These are phyloP conservation scores for Cryptophagus acutangulus DNA, from an alignment of 2,888 invertebrate species.

Conservation along the genomic window DNA sequence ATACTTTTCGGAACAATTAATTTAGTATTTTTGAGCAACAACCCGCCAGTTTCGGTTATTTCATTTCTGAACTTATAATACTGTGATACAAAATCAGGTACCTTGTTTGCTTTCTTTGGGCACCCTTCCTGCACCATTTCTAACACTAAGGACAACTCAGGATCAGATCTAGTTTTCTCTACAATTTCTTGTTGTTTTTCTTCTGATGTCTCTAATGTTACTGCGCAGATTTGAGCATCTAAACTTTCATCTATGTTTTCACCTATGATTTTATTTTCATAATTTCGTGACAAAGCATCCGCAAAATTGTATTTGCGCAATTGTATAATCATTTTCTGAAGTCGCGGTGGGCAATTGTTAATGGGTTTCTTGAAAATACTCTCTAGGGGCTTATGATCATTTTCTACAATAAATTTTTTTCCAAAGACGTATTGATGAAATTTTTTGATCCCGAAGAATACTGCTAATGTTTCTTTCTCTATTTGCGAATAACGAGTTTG, in stretches of 20 bases:
- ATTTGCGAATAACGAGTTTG: conserved; percentile 33
- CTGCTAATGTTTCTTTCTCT: conserved; percentile 2
- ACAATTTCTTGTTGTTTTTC: conserved; percentile 2
- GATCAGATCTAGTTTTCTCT: conserved; percentile 6
- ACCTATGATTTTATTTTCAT: conserved; percentile 9
- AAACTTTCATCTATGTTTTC: conserved; percentile 15
- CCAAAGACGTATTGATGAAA: conserved; percentile 23
- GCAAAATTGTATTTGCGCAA: conserved; percentile 17
- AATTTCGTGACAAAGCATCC: conserved; percentile 7
- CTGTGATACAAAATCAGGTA: conserved; percentile 8
- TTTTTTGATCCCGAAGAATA: conserved; percentile 11
- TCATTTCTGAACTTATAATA: conserved; percentile 13
- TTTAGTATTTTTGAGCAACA: conserved; percentile 1
- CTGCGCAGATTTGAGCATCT: conserved; percentile 15
- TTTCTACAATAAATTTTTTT: conserved; percentile 21
- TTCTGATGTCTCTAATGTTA: conserved; percentile 1
- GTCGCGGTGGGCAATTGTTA: conserved; percentile 12
- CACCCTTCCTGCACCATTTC: conserved; percentile 7
- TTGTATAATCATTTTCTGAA: conserved; percentile 16
- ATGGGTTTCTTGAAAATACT: conserved; percentile 12
- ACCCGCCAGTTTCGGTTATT: conserved; percentile 9
- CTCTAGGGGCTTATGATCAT: conserved; percentile 22
- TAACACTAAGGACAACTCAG: conserved; percentile 6
- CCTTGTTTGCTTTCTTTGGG: conserved; percentile 7
- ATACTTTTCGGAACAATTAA: conserved; percentile 8